phyloP scores from a whole-genome alignment of 2,888 invertebrate species.

The Folsomia candida region DNA sequence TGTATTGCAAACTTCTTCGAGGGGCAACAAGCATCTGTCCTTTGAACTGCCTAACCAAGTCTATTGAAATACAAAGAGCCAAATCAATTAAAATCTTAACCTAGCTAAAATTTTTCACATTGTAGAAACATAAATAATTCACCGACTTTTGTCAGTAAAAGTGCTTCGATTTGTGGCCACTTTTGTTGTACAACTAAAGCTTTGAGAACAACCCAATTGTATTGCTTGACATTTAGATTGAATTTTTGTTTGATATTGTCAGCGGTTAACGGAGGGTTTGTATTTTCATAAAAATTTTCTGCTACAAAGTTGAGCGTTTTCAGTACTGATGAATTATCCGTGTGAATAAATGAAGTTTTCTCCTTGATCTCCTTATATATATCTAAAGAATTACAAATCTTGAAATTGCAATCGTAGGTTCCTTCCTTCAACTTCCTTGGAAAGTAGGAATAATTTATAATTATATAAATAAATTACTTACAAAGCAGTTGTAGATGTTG shows the following conservation, averaged over 20 bases:
- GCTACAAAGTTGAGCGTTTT: conserved; percentile 42
- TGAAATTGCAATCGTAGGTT: too few relatives aligned
- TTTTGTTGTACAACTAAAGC: conserved; percentile 62
- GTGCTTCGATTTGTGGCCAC: conserved; percentile 64
- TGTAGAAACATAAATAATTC: background rate
- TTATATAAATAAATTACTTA: conserved; percentile 6
- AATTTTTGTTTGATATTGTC: conserved; percentile 53
- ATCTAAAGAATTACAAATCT: conserved; percentile 31
- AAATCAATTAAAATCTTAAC: too few relatives aligned
- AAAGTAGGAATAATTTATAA: too few relatives aligned
- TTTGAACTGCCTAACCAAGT: conserved; percentile 57
- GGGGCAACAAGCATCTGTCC: conserved; percentile 55
- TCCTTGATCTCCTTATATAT: conserved; percentile 45
- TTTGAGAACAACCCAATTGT: conserved; percentile 69
- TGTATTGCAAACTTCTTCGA: conserved; percentile 57
- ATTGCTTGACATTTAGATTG: conserved; percentile 61
- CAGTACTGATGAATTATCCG: conserved; percentile 42
- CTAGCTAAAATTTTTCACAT: background rate
- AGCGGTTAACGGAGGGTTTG: conserved; percentile 27
- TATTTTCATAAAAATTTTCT: conserved; percentile 45
- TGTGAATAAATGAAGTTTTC: conserved; percentile 39
- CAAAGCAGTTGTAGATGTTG: conserved; percentile 44
- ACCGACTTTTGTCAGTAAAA: conserved; percentile 65
- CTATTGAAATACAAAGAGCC: conserved; percentile 53
- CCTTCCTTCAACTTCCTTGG: too few relatives aligned